Evolutionary conservation across 1,140 invertebrate species (phyloP).

Genomic region (Philaenus spumarius): DNA sequence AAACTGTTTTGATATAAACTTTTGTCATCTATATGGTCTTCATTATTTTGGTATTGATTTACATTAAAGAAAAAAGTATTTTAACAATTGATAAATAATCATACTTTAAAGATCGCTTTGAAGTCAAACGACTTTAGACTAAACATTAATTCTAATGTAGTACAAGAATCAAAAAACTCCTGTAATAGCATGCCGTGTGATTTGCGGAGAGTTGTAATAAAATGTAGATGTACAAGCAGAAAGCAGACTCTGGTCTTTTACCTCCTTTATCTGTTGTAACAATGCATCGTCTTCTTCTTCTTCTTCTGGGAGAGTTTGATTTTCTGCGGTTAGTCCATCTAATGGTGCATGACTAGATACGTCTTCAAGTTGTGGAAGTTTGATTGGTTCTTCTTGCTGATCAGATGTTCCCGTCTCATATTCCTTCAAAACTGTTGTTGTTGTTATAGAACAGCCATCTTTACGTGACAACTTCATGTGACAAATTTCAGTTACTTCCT

Average conservation of each 20-base stretch:
- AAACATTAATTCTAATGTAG: too few species aligned
- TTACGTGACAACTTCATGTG: constrained; percentile 8
- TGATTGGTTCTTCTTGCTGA: not conserved
- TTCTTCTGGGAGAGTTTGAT: not conserved
- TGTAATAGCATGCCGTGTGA: constrained; percentile 20
- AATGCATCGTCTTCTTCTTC: not conserved
- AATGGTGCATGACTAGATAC: not conserved
- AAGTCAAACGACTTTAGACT: too few species aligned
- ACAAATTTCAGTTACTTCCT: constrained; percentile 17
- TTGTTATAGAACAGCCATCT: constrained; percentile 14
- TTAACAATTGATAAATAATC: too few species aligned
- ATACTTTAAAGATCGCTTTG: too few species aligned
- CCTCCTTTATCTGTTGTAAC: constrained; percentile 5
- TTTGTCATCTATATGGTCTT: too few species aligned
- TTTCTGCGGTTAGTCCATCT: not conserved
- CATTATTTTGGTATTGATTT: too few species aligned
- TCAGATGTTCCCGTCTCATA: not conserved
- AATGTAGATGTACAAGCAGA: not conserved
- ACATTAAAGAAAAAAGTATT: too few species aligned
- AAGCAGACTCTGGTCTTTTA: not conserved
- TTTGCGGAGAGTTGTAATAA: constrained; percentile 11
- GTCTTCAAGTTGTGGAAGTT: not conserved
- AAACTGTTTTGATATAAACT: too few species aligned
- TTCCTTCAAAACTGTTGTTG: not conserved
- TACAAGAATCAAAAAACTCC: constrained; percentile 19